These are phyloP conservation scores for Drosophila triauraria DNA, from an alignment of 1,140 invertebrate genomes.

Conservation along the genomic window DNA sequence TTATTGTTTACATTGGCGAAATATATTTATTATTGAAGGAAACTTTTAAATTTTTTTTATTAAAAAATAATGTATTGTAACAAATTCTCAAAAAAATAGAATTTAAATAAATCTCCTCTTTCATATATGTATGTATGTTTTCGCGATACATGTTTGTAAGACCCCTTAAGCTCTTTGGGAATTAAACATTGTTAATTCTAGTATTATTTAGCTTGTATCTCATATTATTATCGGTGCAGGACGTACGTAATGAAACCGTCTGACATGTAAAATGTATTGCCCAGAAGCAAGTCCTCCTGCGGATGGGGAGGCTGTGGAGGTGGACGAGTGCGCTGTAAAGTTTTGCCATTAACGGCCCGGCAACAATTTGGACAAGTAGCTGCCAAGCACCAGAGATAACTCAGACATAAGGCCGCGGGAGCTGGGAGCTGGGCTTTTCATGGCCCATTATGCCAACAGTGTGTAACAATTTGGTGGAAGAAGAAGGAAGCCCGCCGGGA, in stretches of 20 bases:
- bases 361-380: constrained; percentile 78
- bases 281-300: constrained; percentile 7
- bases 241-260: constrained; percentile 43
- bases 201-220: background rate
- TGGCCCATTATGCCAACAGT: constrained; percentile 72
- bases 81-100: too few species aligned
- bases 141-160: too few species aligned
- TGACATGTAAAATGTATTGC: constrained; percentile 65
- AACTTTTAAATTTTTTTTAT: too few species aligned
- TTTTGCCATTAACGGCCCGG: constrained; percentile 58
- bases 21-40: too few species aligned
- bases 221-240: constrained; percentile 3
- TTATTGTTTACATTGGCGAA: too few species aligned
- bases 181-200: background rate
- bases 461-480: constrained; percentile 63
- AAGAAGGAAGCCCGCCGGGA: constrained; percentile 42
- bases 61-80: too few species aligned
- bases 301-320: background rate
- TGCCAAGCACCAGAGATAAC: constrained; percentile 58
- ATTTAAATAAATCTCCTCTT: too few species aligned
- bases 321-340: constrained; percentile 30
- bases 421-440: constrained; percentile 41
- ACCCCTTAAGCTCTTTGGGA: too few species aligned
- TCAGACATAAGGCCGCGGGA: constrained; percentile 43
- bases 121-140: too few species aligned